Base-by-base conservation (phyloP, 2,888 invertebrate genomes). In the Megastigmus dorsalis region DNA sequence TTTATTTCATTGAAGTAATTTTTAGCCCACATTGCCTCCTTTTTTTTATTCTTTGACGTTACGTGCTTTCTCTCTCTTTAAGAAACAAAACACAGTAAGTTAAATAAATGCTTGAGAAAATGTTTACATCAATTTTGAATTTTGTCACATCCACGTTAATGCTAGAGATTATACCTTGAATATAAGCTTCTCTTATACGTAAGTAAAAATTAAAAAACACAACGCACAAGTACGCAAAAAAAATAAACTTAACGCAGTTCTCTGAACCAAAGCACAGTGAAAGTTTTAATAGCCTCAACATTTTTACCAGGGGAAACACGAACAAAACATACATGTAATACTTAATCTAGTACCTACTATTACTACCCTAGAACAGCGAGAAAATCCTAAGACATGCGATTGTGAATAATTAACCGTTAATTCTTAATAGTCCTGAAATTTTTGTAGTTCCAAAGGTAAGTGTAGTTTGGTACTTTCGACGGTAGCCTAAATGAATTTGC, bases 261-360 rank as follows among this genome's bases (percentile, higher is more conserved):
- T 54, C 79, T 82, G 80, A 83, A 84, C 81, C 81, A 78, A 81
- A 80, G 76, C 80, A 83, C 82, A 82, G 82, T 82, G 80, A 84
- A 83, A 84, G 66, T 71, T 84, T 82, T 71, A 84, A 85, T 86
- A 86, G 87, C 86, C 86, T 86, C 85, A 86, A 86, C 85, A 86
- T 84, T 86, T 82, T 87, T 84, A 86, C 86, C 86, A 85, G 85
- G 84, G 84, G 84, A 87, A 87, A 86, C 84, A 85, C 85, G 83
- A 87, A 86, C 85, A 79, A 85, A 87, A 87, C 81, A 83, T 87
- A 86, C 84, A 84, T 84, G 81, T 85, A 86, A 86, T 86, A 82
- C 84, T 85, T 84, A 85, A 85, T 84, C 86, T 86, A 86, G 82
- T 82, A 86, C 80, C 86, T 86, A 87, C 83, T 81, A 83, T 80